Evolutionary conservation across 2,797 vertebrate genomes (phyloP).

Genomic region (Sphenodon punctatus): DNA sequence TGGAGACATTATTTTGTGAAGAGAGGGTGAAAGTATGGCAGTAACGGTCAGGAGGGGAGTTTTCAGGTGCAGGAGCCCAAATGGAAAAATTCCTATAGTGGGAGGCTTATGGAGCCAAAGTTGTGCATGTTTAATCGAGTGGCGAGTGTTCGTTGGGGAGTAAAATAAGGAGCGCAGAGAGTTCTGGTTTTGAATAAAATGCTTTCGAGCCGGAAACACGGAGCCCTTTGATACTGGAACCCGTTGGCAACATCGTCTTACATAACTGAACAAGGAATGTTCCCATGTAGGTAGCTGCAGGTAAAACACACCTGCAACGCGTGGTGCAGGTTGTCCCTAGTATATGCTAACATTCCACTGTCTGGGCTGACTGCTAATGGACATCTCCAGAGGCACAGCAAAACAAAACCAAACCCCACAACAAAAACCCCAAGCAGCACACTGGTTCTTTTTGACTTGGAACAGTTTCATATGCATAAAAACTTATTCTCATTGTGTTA

Average conservation of each 20-base stretch:
- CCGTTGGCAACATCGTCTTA: background rate
- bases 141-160: background rate
- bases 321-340: background rate
- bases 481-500: background rate
- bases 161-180: background rate
- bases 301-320: background rate
- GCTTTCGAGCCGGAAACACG: background rate
- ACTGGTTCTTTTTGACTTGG: background rate
- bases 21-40: background rate
- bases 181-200: background rate
- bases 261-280: background rate
- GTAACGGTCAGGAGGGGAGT: background rate
- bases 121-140: background rate
- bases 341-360: background rate
- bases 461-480: background rate
- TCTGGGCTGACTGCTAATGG: background rate
- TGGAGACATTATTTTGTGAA: background rate
- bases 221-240: background rate
- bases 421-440: background rate
- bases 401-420: too few species aligned
- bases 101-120: background rate
- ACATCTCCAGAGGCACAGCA: background rate
- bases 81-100: background rate
- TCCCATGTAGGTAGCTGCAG: background rate
- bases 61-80: background rate